These are phyloP conservation scores for Nasonia vitripennis DNA, from an alignment of 1,140 invertebrate species.

Conservation along the genomic window DNA sequence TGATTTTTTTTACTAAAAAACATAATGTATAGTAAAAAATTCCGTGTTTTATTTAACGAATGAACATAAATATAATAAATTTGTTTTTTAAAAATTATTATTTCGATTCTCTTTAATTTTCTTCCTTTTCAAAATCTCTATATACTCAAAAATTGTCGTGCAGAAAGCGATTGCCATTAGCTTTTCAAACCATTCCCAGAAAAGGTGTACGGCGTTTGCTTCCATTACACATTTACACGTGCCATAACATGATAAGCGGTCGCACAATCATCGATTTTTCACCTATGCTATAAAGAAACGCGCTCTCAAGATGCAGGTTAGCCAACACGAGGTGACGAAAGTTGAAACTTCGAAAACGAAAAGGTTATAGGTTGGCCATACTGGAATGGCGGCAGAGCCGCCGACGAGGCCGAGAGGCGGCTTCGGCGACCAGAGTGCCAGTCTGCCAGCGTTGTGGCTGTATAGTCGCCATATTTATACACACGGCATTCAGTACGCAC, in stretches of 20 bases:
- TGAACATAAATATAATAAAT: conserved; percentile 49
- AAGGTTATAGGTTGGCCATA: not conserved
- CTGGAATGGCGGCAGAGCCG: not conserved
- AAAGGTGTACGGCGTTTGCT: too few species aligned
- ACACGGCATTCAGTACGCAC: conserved; percentile 44
- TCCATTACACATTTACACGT: too few species aligned
- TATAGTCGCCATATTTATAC: conserved; percentile 51
- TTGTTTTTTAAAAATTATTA: conserved; percentile 49
- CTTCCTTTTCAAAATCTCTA: not conserved
- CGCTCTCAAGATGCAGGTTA: too few species aligned
- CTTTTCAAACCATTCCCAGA: too few species aligned
- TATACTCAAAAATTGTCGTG: not conserved
- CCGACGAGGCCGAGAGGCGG: too few species aligned
- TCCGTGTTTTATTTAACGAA: conserved; percentile 51
- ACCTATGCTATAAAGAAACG: too few species aligned
- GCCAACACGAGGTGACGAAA: too few species aligned
- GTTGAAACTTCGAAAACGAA: not conserved
- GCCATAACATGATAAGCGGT: too few species aligned
- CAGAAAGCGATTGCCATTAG: too few species aligned
- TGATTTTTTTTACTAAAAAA: conserved; percentile 51
- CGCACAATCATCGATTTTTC: too few species aligned
- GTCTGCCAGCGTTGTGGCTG: conserved; percentile 26
- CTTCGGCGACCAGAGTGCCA: too few species aligned
- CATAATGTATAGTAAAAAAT: conserved; percentile 47
- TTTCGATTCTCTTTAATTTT: conserved; percentile 12